phyloP scores from a whole-genome alignment of 2,797 vertebrate species.

The Karalla daura region DNA sequence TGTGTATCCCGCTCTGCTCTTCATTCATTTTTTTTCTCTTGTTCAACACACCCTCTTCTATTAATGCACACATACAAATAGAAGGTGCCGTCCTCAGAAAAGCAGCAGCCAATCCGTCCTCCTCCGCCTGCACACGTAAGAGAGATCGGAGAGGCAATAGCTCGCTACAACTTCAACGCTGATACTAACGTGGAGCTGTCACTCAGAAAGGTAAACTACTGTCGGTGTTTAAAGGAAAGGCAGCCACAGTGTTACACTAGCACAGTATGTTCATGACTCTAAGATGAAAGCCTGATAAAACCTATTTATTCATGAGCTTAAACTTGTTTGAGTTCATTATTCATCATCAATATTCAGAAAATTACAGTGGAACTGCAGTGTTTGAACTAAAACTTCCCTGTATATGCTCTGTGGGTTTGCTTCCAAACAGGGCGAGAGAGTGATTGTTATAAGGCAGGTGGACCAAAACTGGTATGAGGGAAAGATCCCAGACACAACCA shows the following conservation, averaged over 20 bases:
- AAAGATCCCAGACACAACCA: conserved; percentile 92
- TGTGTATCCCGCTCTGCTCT: not conserved
- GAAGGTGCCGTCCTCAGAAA: conserved; percentile 91
- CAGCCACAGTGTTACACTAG: not conserved
- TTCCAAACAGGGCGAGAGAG: conserved; percentile 89
- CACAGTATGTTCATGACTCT: not conserved
- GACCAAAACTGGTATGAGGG: conserved; percentile 99
- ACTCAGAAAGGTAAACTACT: conserved; percentile 89
- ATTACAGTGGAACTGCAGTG: not conserved
- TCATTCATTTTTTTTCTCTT: not conserved
- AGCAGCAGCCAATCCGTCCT: conserved; percentile 93
- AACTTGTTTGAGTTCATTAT: too few species aligned
- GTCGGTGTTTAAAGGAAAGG: not conserved
- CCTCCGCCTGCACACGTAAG: conserved; percentile 93
- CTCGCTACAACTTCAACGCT: conserved; percentile 97
- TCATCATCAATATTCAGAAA: too few species aligned
- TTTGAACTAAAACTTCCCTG: not conserved
- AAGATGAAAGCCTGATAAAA: not conserved
- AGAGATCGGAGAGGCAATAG: conserved; percentile 95
- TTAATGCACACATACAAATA: conserved; percentile 52
- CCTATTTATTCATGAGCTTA: too few species aligned
- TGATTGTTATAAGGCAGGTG: conserved; percentile 93
- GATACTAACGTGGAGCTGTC: conserved; percentile 98
- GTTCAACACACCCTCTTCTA: conserved; percentile 5
- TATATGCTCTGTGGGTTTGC: conserved; percentile 10